Evolutionary conservation across 2,797 vertebrate species (phyloP), one percentile per base, ranked within the genome.

Genomic region (Denticeps clupeoides): DNA sequence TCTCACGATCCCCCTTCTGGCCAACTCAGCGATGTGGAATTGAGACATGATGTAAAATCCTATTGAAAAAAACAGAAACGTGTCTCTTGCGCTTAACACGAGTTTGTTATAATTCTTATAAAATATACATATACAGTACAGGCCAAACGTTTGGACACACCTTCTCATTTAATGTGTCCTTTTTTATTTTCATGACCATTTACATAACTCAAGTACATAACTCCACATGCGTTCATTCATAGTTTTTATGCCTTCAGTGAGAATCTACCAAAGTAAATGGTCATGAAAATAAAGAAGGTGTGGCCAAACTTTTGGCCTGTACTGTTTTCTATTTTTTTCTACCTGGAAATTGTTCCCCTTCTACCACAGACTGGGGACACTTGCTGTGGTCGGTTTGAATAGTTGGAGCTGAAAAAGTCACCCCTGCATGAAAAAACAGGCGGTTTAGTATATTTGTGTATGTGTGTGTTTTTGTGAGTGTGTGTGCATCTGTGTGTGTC

Each of bases 1-100:
- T 60, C 82, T 80, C 1, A 90, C 71, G 9, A 73, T 72, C 52
- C 82, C 85, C 64, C 78, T 82, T 47, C 83, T 86, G 32, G 87
- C 84, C 64, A 89, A 79, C 67, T 83, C 86, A 63, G 88, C 85
- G 60, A 93, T 77, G 59, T 88, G 86, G 64, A 91, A 93, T 78
- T 93, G 88, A 58, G 86, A 88, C 79, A 94, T 90, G 47, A 92
- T 73, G 45, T 91, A 80, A 84, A 90, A 90, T 7, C 88, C 87
- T 90, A 49, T 7, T 53, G 50, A 40, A 54, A 64, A 50, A 56
- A 11, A 24, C 16, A n/a, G n/a, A n/a, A n/a, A n/a, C n/a, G n/a
- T n/a, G n/a, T n/a, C n/a, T n/a, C n/a, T n/a, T n/a, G n/a, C n/a
- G n/a, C n/a, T n/a, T 12, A 5, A 15, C 5, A 21, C 26, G 3